Base-by-base conservation (phyloP, 2,888 invertebrate genomes). In the Watsonalla cultraria region DNA sequence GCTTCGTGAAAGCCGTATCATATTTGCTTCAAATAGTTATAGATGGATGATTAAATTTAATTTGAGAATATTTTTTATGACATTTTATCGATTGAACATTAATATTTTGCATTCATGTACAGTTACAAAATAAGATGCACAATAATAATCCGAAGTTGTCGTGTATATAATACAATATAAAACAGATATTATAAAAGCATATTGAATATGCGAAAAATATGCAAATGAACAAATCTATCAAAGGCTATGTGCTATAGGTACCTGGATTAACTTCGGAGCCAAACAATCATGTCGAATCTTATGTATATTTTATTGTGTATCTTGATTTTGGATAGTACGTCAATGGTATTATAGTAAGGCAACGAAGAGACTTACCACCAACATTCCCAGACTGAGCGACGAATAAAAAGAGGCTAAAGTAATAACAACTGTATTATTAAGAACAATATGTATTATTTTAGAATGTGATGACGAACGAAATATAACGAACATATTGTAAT, bases 341-440 rank as follows among this genome's bases (percentile, higher is more conserved):
- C 42, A 42, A 42, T 42, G 42, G 5, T 42, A 42, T 42, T 78
- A 77, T 78, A 80, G 82, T 90, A 89, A 90, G 90, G 88, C 82
- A 90, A 90, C 90, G 89, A 89, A 86, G 86, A 90, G 89, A 90
- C 90, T 90, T 81, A 85, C 83, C 86, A 88, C 84, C 87, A 81
- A 87, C 90, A 90, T 90, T 90, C 90, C 90, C 90, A 90, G 90
- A 90, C 90, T 90, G 90, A 87, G 70, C 78, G 73, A 76, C 63
- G 76, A 70, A 79, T 82, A 82, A 73, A 24, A 80, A 78, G 87
- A 87, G 86, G 89, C 86, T 86, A 82, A 86, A 77, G 8, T 83
- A 79, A 84, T 74, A 82, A 74, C 78, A 78, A 78, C 73, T 77
- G 72, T 80, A 76, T 72, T 72, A 63, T 70, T 82, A 81, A 74